phyloP scores from a whole-genome alignment of 2,888 invertebrate genomes.

The Urechis unicinctus region DNA sequence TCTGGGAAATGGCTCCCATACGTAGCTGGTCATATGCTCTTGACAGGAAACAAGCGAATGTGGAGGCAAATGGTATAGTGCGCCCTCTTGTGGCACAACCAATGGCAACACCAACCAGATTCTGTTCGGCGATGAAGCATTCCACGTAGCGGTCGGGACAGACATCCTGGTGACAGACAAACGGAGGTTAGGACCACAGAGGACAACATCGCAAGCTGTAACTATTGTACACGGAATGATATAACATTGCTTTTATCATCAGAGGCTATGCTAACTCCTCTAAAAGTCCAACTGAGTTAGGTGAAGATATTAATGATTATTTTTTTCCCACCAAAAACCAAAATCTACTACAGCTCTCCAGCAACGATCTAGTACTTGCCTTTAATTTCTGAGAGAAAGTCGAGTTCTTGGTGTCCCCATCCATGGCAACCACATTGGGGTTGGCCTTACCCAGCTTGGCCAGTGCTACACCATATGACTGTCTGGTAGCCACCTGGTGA shows the following conservation, averaged over 20 bases:
- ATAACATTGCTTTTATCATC: too few relatives aligned
- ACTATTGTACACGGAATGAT: too few relatives aligned
- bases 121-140: slow-evolving; percentile 99
- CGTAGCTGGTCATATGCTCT: slow-evolving; percentile 97
- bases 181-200: too few relatives aligned
- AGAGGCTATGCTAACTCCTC: too few relatives aligned
- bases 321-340: too few relatives aligned
- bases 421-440: slow-evolving; percentile 80
- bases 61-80: slow-evolving; percentile 88
- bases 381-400: slow-evolving; percentile 91
- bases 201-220: too few relatives aligned
- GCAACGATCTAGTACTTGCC: slow-evolving; percentile 24
- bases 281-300: too few relatives aligned
- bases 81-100: slow-evolving; percentile 90
- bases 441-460: slow-evolving; percentile 72
- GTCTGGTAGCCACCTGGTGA: slow-evolving; percentile 53
- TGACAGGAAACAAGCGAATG: slow-evolving; percentile 91
- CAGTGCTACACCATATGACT: slow-evolving; percentile 90
- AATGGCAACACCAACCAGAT: slow-evolving; percentile 86
- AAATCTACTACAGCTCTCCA: not conserved
- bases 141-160: slow-evolving; percentile 76
- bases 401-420: slow-evolving; percentile 98
- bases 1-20: slow-evolving; percentile 98
- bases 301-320: too few relatives aligned
- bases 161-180: too few relatives aligned